These are phyloP conservation scores for Sakesphorus luctuosus DNA, from an alignment of 2,113 vertebrate genomes.

Conservation along the genomic window DNA sequence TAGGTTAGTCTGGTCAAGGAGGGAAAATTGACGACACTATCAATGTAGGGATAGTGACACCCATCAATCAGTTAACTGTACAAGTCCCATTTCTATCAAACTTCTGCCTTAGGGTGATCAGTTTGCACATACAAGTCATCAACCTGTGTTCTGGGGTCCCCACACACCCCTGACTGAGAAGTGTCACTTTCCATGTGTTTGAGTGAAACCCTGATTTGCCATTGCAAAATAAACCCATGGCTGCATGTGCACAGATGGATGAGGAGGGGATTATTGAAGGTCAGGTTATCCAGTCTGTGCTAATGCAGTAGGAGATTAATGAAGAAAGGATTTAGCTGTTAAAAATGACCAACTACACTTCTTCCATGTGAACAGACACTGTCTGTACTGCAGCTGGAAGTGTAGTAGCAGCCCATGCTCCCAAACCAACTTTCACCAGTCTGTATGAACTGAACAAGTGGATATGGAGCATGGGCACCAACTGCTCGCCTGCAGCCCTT, in stretches of 20 bases:
- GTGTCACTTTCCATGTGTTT: neutral
- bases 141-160: neutral
- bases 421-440: neutral
- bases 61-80: neutral
- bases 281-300: constrained; percentile 38
- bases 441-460: neutral
- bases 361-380: neutral
- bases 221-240: neutral
- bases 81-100: neutral
- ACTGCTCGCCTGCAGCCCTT: neutral
- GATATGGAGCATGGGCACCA: fast-evolving
- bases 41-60: neutral
- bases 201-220: neutral
- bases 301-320: constrained; percentile 43
- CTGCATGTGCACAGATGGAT: constrained; percentile 21
- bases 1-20: neutral
- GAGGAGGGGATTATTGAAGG: constrained; percentile 37
- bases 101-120: neutral
- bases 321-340: constrained; percentile 60
- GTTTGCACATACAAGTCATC: neutral
- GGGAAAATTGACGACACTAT: neutral
- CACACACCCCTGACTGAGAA: neutral
- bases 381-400: neutral
- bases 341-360: constrained; percentile 21
- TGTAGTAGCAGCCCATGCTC: neutral